Base-by-base conservation (phyloP, 2,888 invertebrate genomes). In the Athalia cordata region DNA sequence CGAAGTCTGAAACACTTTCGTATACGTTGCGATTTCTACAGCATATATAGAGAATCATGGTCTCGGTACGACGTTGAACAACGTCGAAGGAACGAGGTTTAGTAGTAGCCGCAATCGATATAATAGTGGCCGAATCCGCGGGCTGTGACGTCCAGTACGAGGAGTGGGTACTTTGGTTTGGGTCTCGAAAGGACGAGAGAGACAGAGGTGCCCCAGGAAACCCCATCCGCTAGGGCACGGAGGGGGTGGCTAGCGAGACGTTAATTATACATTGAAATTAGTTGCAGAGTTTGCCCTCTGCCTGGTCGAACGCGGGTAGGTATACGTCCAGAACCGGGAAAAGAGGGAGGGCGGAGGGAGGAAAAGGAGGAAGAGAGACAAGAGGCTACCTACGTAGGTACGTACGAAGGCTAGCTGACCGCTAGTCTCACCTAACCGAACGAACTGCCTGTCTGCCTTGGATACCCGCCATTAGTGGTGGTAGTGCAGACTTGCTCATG, bases 241-340 rank as follows among this genome's bases (percentile, higher is more conserved):
- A 84, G 85, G 85, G 87, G 85, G 80, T 82, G 84, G 87, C 75
- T 88, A 88, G 89, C 87, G 89, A 89, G 89, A 90, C 89, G 89
- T 90, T 90, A 89, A 90, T 90, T 90, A 90, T 89, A 90, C 90
- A 90, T 90, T 90, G 90, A 90, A 90, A 90, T 90, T 90, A 90
- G 89, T 90, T 90, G 89, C 87, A 86, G 89, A 89, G 89, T 89
- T 90, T 89, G 89, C 88, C 86, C 88, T 87, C 86, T 85, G 86
- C 87, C 86, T 75, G 75, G 45, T 62, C 47, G 13, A 57, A 68
- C 57, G 62, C 84, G 87, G 84, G 84, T 83, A 84, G 86, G 85
- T 83, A 85, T 86, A 85, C 85, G 84, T 84, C 86, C 86, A 86
- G 86, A 89, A 89, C 89, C 89, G 89, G 88, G 89, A 87, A 87